Conservation (phyloP, 2,797 vertebrate species). For the Clarias platycephalus region DNA sequence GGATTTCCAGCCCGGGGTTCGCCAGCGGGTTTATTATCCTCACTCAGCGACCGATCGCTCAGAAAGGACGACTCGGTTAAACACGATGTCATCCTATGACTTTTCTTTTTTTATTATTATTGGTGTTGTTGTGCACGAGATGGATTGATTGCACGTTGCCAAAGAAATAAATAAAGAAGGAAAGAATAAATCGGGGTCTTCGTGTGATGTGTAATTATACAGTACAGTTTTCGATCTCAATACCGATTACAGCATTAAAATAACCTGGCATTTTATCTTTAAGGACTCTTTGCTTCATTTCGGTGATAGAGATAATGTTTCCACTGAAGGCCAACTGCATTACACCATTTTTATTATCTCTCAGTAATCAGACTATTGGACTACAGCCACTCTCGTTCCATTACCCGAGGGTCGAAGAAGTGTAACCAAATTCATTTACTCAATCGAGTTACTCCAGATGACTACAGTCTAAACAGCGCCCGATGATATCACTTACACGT, state of each 20-base stretch:
- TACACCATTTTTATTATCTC: neutral
- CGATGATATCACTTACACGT: neutral
- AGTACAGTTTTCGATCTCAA: neutral
- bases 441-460: neutral
- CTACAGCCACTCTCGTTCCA: neutral
- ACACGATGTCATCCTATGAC: neutral
- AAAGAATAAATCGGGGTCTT: neutral
- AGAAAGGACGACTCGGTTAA: slow-evolving; percentile 1
- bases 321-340: neutral
- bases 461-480: neutral
- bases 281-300: neutral
- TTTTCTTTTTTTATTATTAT: neutral
- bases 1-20: slow-evolving; percentile 25
- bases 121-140: neutral
- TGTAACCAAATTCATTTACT: slow-evolving; percentile 6
- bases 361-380: slow-evolving; percentile 6
- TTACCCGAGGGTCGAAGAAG: neutral
- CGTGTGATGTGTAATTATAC: neutral
- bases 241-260: neutral
- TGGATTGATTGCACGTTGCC: slow-evolving; percentile 5
- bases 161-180: neutral
- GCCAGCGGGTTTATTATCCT: slow-evolving; percentile 31
- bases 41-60: slow-evolving; percentile 37
- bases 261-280: neutral
- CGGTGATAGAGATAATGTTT: neutral